phyloP scores from a whole-genome alignment of 2,113 vertebrate genomes.

The Hiodon tergisus region DNA sequence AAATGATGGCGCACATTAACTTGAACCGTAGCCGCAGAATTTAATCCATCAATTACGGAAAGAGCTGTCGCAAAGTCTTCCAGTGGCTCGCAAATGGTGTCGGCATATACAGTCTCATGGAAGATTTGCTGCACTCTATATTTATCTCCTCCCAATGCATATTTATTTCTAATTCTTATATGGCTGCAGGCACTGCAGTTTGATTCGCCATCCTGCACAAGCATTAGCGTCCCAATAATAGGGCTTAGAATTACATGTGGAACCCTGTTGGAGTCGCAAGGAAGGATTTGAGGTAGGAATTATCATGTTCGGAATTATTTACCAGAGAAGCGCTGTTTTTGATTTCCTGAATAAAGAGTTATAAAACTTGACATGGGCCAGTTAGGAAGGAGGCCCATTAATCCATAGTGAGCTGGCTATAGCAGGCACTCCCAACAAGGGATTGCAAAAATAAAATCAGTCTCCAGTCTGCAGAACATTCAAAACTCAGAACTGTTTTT shows the following conservation, averaged over 20 bases:
- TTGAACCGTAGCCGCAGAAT: constrained; percentile 62
- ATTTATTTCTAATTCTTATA: constrained; percentile 77
- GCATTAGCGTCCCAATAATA: constrained; percentile 69
- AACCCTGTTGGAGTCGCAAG: constrained; percentile 67
- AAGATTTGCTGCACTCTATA: constrained; percentile 68
- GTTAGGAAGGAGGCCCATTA: constrained; percentile 40
- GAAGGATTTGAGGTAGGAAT: constrained; percentile 69
- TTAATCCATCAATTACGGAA: constrained; percentile 73
- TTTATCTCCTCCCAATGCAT: constrained; percentile 72
- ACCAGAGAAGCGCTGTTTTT: constrained; percentile 55
- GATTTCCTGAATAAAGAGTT: constrained; percentile 52
- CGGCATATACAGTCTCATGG: constrained; percentile 52
- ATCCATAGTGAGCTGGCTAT: background rate
- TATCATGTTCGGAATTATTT: constrained; percentile 70
- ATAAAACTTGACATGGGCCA: constrained; percentile 50
- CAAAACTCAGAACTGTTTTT: too few species aligned
- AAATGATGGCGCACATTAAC: constrained; percentile 63
- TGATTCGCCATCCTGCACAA: constrained; percentile 67
- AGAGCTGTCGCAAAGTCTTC: constrained; percentile 63
- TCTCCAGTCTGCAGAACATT: too few species aligned
- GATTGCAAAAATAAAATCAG: background rate
- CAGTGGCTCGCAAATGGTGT: constrained; percentile 59
- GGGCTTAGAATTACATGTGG: constrained; percentile 70
- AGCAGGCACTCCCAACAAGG: background rate
- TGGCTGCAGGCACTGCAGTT: constrained; percentile 63